Evolutionary conservation across 2,888 invertebrate species (phyloP), one percentile per base, ranked within the genome.

Genomic region (Tenthredo livida): DNA sequence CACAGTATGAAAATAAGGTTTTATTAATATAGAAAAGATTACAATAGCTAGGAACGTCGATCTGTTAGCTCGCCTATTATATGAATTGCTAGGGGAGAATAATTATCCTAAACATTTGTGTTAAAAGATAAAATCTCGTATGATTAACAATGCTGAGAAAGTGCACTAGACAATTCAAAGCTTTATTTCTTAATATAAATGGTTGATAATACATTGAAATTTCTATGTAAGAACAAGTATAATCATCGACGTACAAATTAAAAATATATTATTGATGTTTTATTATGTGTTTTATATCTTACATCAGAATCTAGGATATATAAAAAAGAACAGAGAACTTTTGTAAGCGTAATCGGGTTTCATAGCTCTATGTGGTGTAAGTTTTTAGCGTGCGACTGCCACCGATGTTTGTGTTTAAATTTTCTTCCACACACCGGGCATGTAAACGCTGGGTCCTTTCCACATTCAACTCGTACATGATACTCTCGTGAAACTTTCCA

Each of bases 381-480:
- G n/a, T 86, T 58, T 80, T 86, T 88, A 4, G 80, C 73, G 67
- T 86, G 86, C n/a, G 86, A 85, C 78, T 85, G 85, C 86, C 85
- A 85, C 6, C 85, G 84, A 33, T 86, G 85, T 65, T 86, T 85
- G 75, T 88, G 88, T 61, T 87, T 86, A 85, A 87, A 89, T 7
- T 77, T 65, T 78, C 88, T 85, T 50, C 88, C 87, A 77, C 90
- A 89, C 84, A 87, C 88, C 84, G n/a, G 86, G 84, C 93, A 93
- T 77, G 90, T 88, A 85, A 91, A 93, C 1, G 90, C 90, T 40
- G 91, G 91, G 70, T 90, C 91, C 86, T 92, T 92, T 58, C 93
- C 92, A 86, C 93, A 93, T 82, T 92, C 92, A 58, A 91, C 87
- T 0, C 91, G 89, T 25, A 91, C 89, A 72, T 93, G 92, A 84